A percentile compares a stretch with the other conserved stretches of the same genome.
phyloP scores from a whole-genome alignment of 1,140 invertebrate genomes.

The Chlorops oryzae region DNA sequence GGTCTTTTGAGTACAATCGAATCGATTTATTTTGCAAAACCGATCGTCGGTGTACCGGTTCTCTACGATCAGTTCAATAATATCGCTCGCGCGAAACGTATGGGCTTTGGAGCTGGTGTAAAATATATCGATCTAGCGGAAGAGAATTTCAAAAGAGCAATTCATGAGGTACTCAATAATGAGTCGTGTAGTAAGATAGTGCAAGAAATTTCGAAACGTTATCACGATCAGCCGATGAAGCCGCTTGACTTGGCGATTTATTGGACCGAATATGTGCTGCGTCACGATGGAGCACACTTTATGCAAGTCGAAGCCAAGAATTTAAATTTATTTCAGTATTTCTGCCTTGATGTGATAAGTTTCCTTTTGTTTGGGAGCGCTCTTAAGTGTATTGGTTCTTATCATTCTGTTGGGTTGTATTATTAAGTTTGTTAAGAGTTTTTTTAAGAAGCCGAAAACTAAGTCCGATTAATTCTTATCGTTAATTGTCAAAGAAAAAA shows the following conservation, averaged over 20 bases:
- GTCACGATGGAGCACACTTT: slow-evolving; percentile 46
- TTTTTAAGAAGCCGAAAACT: too few relatives aligned
- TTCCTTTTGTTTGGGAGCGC: too few relatives aligned
- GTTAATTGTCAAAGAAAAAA: too few relatives aligned
- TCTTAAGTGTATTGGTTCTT: too few relatives aligned
- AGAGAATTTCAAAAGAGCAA: slow-evolving; percentile 26
- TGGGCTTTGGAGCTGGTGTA: slow-evolving; percentile 49
- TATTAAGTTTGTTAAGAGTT: too few relatives aligned
- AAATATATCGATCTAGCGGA: slow-evolving; percentile 41
- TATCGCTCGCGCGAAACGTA: slow-evolving; percentile 45
- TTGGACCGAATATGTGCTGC: slow-evolving; percentile 64
- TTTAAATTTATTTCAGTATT: slow-evolving; percentile 47
- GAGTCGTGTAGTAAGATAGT: slow-evolving; percentile 46
- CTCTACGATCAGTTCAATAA: slow-evolving; percentile 59
- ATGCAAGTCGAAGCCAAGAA: slow-evolving; percentile 26
- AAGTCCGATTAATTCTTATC: too few relatives aligned
- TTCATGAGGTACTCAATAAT: slow-evolving; percentile 41
- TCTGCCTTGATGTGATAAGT: slow-evolving; percentile 51
- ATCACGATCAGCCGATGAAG: slow-evolving; percentile 53
- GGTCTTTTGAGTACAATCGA: slow-evolving; percentile 65
- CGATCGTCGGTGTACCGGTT: slow-evolving; percentile 63
- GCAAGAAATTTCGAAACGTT: slow-evolving; percentile 50
- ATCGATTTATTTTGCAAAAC: slow-evolving; percentile 63
- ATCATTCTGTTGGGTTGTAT: too few relatives aligned
- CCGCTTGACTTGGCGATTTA: slow-evolving; percentile 62